Evolutionary conservation across 2,797 vertebrate species (phyloP).

Genomic region (Rhinogobio ventralis): DNA sequence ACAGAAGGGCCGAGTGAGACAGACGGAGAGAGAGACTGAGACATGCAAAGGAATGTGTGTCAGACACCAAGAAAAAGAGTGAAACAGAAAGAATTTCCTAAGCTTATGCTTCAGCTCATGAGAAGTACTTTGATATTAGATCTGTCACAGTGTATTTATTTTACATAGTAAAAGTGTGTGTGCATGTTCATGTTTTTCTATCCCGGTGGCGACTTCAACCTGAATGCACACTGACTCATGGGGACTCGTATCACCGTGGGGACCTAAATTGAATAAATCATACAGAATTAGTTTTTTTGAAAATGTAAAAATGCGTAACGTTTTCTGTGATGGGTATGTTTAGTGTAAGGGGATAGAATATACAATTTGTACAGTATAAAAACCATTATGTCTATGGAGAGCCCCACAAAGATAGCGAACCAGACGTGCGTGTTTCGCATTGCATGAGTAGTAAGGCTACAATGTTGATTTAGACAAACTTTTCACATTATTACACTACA

Average conservation of each 20-base stretch:
- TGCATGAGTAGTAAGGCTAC: not conserved
- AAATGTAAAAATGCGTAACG: no score
- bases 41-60: constrained; percentile 29
- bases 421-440: not conserved
- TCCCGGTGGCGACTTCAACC: no score
- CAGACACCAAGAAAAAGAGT: constrained; percentile 9
- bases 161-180: constrained; percentile 7
- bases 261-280: no score
- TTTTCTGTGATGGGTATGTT: no score
- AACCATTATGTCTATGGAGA: no score
- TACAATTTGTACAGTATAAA: no score
- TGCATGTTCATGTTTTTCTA: no score
- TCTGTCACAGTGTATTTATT: constrained; percentile 28
- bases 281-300: no score
- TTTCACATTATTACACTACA: not conserved
- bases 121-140: constrained; percentile 37
- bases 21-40: constrained; percentile 6
- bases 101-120: not conserved
- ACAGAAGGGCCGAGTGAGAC: not conserved
- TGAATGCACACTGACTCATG: no score
- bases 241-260: no score
- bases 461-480: constrained; percentile 12
- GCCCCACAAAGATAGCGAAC: no score
- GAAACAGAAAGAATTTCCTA: constrained; percentile 7
- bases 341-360: no score